Conservation (phyloP, 2,888 invertebrate species). For the Corythucha ciliata region DNA sequence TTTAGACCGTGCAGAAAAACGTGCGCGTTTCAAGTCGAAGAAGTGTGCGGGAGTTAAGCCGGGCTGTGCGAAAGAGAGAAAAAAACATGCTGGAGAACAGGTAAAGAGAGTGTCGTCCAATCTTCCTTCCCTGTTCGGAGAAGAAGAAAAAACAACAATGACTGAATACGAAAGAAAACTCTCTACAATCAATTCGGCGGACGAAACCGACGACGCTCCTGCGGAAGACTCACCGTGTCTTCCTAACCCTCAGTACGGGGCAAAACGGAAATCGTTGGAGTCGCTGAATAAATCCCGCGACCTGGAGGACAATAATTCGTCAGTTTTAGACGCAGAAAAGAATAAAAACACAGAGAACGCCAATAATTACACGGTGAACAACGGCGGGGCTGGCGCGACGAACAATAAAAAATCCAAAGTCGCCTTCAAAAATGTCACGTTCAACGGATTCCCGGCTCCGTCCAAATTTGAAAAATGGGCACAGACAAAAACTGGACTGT, state of each 20-base stretch:
- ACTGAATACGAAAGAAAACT: slow-evolving; percentile 18
- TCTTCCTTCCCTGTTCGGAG: no score
- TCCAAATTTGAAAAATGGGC: slow-evolving; percentile 32
- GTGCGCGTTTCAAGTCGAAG: no score
- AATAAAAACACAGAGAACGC: slow-evolving; percentile 23
- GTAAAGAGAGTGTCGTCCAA: background rate
- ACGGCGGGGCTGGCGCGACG: slow-evolving; percentile 16
- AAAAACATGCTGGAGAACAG: no score
- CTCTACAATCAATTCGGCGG: slow-evolving; percentile 22
- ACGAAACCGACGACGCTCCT: slow-evolving; percentile 26
- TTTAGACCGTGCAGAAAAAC: no score
- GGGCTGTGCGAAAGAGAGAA: no score
- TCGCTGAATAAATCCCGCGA: slow-evolving; percentile 23
- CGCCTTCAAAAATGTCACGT: slow-evolving; percentile 23
- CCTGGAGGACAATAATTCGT: slow-evolving; percentile 5
- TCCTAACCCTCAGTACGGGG: slow-evolving; percentile 17
- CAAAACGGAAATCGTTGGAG: slow-evolving; percentile 23
- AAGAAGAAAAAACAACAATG: background rate
- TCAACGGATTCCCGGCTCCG: slow-evolving; percentile 23
- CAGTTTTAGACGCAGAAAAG: slow-evolving; percentile 22
- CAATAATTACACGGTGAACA: slow-evolving; percentile 12
- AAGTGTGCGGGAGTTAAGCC: no score
- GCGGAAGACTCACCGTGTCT: slow-evolving; percentile 24
- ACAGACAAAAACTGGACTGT: slow-evolving; percentile 34
- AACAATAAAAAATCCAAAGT: slow-evolving; percentile 17